Conservation (phyloP, 2,888 invertebrate species). For the Acleris sparsana region DNA sequence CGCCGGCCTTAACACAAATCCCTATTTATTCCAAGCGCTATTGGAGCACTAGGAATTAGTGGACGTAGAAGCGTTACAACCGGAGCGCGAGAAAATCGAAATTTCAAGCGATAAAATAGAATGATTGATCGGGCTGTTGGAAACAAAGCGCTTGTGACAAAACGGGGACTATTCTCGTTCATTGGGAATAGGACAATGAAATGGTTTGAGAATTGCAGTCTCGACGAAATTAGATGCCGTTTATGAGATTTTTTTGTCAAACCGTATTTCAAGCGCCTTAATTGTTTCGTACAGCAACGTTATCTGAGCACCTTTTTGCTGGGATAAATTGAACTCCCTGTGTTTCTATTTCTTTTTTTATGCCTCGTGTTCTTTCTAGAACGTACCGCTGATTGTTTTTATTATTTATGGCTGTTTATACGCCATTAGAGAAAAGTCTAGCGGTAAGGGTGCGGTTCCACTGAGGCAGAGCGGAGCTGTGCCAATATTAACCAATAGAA, state of each 20-base stretch:
- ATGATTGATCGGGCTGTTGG: constrained; percentile 33
- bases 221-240: constrained; percentile 8
- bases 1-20: neutral
- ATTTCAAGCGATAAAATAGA: constrained; percentile 22
- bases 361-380: no score
- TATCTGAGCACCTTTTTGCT: neutral
- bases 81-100: constrained; percentile 11
- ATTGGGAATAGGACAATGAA: constrained; percentile 23
- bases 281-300: constrained; percentile 1
- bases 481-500: no score
- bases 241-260: constrained; percentile 22
- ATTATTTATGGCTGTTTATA: no score
- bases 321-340: neutral
- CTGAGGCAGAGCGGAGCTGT: no score
- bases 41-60: constrained; percentile 1
- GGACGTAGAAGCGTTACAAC: constrained; percentile 5
- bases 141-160: constrained; percentile 21
- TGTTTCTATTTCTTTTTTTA: neutral
- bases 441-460: no score
- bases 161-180: constrained; percentile 22
- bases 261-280: neutral
- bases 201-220: constrained; percentile 22
- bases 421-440: no score
- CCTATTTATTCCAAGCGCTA: neutral
- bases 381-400: no score